Evolutionary conservation across 2,888 invertebrate genomes (phyloP).

Genomic region (Diadegma fenestrale): DNA sequence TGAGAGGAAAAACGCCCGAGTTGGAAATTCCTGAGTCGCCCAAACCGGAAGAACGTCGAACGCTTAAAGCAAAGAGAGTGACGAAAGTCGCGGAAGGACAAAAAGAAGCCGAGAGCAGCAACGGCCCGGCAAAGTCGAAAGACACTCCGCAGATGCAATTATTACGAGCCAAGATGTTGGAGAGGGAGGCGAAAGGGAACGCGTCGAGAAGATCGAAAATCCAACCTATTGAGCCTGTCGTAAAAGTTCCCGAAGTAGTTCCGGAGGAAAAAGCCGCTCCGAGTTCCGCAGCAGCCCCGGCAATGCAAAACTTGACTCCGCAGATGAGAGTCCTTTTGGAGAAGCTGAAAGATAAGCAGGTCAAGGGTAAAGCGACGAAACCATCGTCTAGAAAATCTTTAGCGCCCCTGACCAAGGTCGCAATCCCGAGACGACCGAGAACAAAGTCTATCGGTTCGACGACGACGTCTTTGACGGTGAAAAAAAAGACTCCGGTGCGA

Average conservation of each 20-base stretch:
- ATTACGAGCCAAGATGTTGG: constrained; percentile 71
- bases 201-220: constrained; percentile 32
- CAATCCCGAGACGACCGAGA: constrained; percentile 34
- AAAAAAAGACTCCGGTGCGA: background rate
- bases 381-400: constrained; percentile 24
- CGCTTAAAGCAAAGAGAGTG: constrained; percentile 69
- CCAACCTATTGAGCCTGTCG: background rate
- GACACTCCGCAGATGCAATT: constrained; percentile 77
- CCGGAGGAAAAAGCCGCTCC: constrained; percentile 1
- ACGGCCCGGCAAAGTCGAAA: constrained; percentile 33
- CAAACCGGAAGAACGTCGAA: constrained; percentile 46
- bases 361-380: constrained; percentile 14
- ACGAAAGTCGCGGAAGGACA: background rate
- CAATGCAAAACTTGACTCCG: constrained; percentile 68
- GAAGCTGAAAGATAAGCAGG: constrained; percentile 65
- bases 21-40: constrained; percentile 7
- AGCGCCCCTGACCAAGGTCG: background rate
- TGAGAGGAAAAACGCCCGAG: constrained; percentile 65
- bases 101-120: background rate
- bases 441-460: constrained; percentile 40
- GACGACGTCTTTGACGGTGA: background rate
- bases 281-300: background rate
- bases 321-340: constrained; percentile 74
- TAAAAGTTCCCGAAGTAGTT: constrained; percentile 26
- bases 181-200: constrained; percentile 66